Evolutionary conservation across 2,113 vertebrate genomes (phyloP).

Genomic region (Balaeniceps rex): DNA sequence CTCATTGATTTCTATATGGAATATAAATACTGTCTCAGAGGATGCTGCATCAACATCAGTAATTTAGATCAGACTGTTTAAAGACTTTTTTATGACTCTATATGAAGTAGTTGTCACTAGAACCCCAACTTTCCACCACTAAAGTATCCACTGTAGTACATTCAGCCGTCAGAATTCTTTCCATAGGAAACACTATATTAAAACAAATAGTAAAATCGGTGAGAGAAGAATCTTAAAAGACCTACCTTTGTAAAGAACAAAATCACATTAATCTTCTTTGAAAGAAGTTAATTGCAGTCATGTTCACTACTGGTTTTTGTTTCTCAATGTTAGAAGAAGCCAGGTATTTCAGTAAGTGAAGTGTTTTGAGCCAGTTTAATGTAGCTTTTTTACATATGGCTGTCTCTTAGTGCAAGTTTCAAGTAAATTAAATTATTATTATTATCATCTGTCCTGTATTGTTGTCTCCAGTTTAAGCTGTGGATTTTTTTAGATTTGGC

Average conservation of each 20-base stretch:
- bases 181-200: background rate
- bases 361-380: background rate
- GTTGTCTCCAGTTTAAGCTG: background rate
- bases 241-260: background rate
- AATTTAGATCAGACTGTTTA: background rate
- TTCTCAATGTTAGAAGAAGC: background rate
- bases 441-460: background rate
- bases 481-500: background rate
- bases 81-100: background rate
- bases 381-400: background rate
- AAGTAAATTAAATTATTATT: background rate
- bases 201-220: background rate
- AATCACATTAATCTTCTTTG: background rate
- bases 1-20: background rate
- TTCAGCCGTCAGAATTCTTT: background rate
- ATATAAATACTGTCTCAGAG: background rate
- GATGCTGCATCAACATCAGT: background rate
- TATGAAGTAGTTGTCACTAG: background rate
- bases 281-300: background rate
- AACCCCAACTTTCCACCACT: background rate
- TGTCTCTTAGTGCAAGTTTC: background rate
- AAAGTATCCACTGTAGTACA: background rate
- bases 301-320: background rate
- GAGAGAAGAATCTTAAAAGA: background rate
- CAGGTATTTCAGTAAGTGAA: background rate